These are phyloP conservation scores for Ictidomys tridecemlineatus DNA, from an alignment of 2,113 vertebrate species.

Conservation along the genomic window DNA sequence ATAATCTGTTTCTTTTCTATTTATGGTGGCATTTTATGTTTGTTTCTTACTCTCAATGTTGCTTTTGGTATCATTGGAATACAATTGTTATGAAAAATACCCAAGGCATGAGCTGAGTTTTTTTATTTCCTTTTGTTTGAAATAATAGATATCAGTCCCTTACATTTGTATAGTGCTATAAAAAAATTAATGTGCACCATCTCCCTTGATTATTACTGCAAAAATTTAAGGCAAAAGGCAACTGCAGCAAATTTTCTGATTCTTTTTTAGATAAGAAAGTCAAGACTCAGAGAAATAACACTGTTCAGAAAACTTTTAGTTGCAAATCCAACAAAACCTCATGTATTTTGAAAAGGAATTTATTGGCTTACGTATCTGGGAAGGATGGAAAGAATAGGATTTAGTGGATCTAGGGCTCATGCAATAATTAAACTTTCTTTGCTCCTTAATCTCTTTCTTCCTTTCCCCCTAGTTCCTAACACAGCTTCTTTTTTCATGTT, in stretches of 20 bases:
- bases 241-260: not conserved
- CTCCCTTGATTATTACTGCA: conserved; percentile 52
- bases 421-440: not conserved
- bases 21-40: conserved; percentile 56
- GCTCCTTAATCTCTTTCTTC: not conserved
- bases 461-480: not conserved
- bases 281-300: not conserved
- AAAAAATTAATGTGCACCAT: not conserved
- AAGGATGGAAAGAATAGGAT: not conserved
- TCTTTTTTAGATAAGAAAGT: not conserved
- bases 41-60: conserved; percentile 34
- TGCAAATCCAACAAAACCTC: not conserved
- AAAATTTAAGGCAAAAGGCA: conserved; percentile 6
- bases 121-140: conserved; percentile 47
- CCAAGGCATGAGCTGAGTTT: not conserved
- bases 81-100: conserved; percentile 45
- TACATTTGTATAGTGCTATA: conserved; percentile 3
- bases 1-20: conserved; percentile 60
- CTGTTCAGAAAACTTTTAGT: conserved; percentile 3
- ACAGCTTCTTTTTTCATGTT: not conserved
- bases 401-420: not conserved
- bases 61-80: conserved; percentile 57
- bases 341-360: not conserved
- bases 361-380: not conserved
- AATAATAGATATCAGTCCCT: not conserved